These are phyloP conservation scores for Anableps anableps DNA, from an alignment of 2,797 vertebrate species.

Conservation along the genomic window DNA sequence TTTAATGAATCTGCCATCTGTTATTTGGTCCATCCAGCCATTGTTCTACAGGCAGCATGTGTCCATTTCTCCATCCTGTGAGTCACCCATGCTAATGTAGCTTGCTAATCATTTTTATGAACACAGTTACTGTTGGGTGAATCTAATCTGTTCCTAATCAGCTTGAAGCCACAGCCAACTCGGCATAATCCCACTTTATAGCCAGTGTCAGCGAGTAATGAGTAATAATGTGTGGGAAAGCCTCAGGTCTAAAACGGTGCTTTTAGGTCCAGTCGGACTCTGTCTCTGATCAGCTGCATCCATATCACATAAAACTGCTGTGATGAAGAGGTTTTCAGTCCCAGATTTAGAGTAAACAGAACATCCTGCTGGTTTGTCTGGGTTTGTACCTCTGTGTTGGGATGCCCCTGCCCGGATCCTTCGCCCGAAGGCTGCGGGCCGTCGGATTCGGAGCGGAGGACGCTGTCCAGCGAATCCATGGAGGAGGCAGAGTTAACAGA, in stretches of 20 bases:
- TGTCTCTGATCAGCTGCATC: background rate
- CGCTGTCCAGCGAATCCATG: constrained; percentile 96
- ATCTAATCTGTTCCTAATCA: constrained; percentile 14
- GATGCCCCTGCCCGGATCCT: constrained; percentile 52
- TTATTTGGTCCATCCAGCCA: background rate
- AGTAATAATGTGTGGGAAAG: background rate
- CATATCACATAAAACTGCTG: no score
- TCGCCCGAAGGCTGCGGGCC: constrained; percentile 67
- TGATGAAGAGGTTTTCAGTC: background rate
- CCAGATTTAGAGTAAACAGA: background rate
- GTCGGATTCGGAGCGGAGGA: constrained; percentile 85
- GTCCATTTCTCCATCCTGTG: background rate
- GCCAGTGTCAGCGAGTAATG: background rate
- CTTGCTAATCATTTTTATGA: background rate
- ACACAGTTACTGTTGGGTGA: background rate
- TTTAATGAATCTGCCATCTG: background rate
- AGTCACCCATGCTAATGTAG: background rate
- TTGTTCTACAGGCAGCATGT: background rate
- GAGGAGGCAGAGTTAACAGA: constrained; percentile 87
- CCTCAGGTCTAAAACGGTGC: background rate
- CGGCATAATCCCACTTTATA: background rate
- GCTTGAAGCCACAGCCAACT: background rate
- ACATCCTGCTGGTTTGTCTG: background rate
- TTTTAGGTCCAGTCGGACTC: background rate
- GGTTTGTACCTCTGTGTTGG: constrained; percentile 74